Conservation (phyloP, 2,888 invertebrate genomes). For the Timema podura region DNA sequence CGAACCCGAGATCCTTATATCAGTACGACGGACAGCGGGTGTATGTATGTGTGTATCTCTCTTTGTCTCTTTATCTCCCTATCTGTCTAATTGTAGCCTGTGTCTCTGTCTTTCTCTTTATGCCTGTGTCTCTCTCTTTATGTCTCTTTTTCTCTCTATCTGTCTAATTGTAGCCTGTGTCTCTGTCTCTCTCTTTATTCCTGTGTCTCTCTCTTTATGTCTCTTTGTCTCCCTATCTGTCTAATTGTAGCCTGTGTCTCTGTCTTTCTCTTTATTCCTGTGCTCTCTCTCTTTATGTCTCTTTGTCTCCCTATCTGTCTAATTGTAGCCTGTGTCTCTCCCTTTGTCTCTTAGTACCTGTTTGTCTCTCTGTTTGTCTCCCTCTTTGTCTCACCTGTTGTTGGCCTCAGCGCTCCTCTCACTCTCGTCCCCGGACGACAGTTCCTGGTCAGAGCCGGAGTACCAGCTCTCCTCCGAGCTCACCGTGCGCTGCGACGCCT, state of each 20-base stretch:
- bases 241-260: too few relatives aligned
- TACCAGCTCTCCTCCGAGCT: slow-evolving; percentile 64
- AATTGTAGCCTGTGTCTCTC: neutral
- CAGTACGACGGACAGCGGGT: too few relatives aligned
- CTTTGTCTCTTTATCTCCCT: too few relatives aligned
- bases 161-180: too few relatives aligned
- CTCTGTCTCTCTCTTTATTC: too few relatives aligned
- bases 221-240: slow-evolving; percentile 38
- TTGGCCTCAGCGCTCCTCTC: slow-evolving; percentile 49
- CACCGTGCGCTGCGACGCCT: slow-evolving; percentile 45
- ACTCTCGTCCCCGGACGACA: slow-evolving; percentile 62
- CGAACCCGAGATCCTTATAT: too few relatives aligned
- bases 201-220: neutral
- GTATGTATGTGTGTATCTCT: too few relatives aligned
- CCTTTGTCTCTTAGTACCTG: slow-evolving; percentile 45
- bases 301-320: slow-evolving; percentile 32
- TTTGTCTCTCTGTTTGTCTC: slow-evolving; percentile 34
- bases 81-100: too few relatives aligned
- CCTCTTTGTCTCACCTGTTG: slow-evolving; percentile 47
- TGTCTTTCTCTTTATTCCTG: too few relatives aligned
- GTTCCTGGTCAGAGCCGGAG: slow-evolving; percentile 40
- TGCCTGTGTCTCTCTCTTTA: neutral
- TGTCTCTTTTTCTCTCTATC: slow-evolving; percentile 35
- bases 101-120: too few relatives aligned
- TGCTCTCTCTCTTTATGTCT: too few relatives aligned